These are phyloP conservation scores for Pseudeuparius sepicola DNA, from an alignment of 2,888 invertebrate genomes.

Conservation along the genomic window DNA sequence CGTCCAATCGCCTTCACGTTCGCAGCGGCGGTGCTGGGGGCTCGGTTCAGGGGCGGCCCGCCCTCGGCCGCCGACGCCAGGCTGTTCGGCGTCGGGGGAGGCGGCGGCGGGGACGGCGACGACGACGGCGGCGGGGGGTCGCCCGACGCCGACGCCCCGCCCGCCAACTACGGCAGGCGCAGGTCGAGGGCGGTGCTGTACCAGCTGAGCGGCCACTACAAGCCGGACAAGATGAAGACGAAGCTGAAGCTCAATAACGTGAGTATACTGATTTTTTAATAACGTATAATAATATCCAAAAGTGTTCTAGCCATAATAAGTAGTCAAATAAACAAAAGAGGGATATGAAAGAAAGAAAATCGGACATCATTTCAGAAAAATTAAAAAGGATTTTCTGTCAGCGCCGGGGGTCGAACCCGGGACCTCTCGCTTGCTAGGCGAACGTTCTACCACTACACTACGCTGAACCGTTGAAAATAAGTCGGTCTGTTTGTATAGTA, in stretches of 20 bases:
- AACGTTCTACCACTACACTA: too few species aligned
- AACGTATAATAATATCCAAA: too few species aligned
- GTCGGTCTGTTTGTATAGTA: too few species aligned
- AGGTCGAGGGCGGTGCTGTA: constrained; percentile 92
- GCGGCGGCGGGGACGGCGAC: constrained; percentile 62
- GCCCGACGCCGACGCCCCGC: constrained; percentile 59
- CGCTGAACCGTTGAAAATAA: too few species aligned
- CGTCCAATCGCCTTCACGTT: too few species aligned
- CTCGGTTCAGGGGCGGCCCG: constrained; percentile 70
- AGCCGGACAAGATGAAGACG: constrained; percentile 85
- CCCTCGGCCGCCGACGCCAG: constrained; percentile 70
- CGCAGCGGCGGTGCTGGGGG: constrained; percentile 71
- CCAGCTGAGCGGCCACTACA: constrained; percentile 94
- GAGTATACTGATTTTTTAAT: constrained; percentile 48
- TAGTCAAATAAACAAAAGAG: too few species aligned
- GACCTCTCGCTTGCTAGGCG: too few species aligned
- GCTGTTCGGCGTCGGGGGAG: constrained; percentile 67
- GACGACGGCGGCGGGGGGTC: constrained; percentile 69
- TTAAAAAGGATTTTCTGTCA: too few species aligned
- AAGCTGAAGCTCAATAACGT: constrained; percentile 94
- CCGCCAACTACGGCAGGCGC: constrained; percentile 83
- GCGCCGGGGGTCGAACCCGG: too few species aligned
- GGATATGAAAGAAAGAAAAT: too few species aligned
- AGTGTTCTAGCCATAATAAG: too few species aligned
- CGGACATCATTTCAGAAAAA: too few species aligned